Conservation (phyloP, 2,888 invertebrate genomes). For the Drepana falcataria region DNA sequence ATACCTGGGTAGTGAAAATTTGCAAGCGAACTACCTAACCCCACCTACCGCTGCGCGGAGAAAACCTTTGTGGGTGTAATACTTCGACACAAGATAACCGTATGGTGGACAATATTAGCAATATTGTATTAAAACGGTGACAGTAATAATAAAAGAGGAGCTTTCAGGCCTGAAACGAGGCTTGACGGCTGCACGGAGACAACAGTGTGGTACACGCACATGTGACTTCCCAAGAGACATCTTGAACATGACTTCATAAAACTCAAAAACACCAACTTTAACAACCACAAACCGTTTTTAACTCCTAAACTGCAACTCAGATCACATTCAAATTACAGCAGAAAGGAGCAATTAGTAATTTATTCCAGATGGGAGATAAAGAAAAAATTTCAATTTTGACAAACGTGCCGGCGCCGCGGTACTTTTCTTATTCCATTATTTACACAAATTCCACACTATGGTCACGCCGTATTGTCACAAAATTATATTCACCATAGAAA, state of each 20-base stretch:
- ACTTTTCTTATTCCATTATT: slow-evolving; percentile 51
- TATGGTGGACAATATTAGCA: slow-evolving; percentile 19
- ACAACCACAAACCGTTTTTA: slow-evolving; percentile 38
- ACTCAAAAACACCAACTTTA: slow-evolving; percentile 38
- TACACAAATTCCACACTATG: slow-evolving; percentile 66
- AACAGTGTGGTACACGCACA: slow-evolving; percentile 59
- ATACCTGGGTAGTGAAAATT: slow-evolving; percentile 4
- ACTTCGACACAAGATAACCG: slow-evolving; percentile 11
- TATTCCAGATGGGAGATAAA: slow-evolving; percentile 41
- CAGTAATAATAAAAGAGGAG: slow-evolving; percentile 17
- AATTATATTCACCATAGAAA: slow-evolving; percentile 63
- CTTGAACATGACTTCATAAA: slow-evolving; percentile 52
- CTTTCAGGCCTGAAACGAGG: slow-evolving; percentile 37
- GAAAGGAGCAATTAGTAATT: slow-evolving; percentile 42
- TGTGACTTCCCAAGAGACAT: slow-evolving; percentile 67
- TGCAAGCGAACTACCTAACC: slow-evolving; percentile 48
- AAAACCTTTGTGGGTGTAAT: slow-evolving; percentile 36
- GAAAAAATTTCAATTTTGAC: slow-evolving; percentile 66
- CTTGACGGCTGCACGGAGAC: slow-evolving; percentile 31
- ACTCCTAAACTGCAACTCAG: slow-evolving; percentile 33
- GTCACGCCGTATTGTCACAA: slow-evolving; percentile 51
- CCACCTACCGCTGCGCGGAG: slow-evolving; percentile 50
- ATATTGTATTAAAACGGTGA: slow-evolving; percentile 12
- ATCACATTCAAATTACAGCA: slow-evolving; percentile 28
- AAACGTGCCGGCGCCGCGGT: slow-evolving; percentile 74